Base-by-base conservation (phyloP, 2,888 invertebrate species). In the Torymus texanus region DNA sequence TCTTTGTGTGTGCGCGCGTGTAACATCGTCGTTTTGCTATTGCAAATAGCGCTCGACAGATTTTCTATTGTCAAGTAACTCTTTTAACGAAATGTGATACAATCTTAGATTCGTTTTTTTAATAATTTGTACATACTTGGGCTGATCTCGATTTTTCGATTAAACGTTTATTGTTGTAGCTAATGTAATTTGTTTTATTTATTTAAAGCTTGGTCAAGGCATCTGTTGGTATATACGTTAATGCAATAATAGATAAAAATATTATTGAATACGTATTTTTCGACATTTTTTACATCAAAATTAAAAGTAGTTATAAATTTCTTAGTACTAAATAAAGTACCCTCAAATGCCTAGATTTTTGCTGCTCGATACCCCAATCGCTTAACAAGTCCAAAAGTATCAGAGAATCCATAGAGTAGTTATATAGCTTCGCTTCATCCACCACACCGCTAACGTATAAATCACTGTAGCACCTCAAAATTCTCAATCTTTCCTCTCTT, bases 181-280 rank as follows among this genome's bases (percentile, higher is more conserved):
- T 63, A 76, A 66, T 59, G 62, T 50, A 66, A 59, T 66, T 79
- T 76, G 79, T 79, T 81, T 79, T 59, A 81, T 81, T 81, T 81
- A 81, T 77, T 74, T 59, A 71, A 75, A 67, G 14, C 50, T 72
- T 41, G n/a, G 62, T 75, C 53, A 61, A 73, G 75, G 75, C 75
- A 75, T 21, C 71, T 80, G 58, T 59, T 68, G 50, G 56, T 73
- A 62, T 67, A 24, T 14, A 21, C 2, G 56, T 59, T 10, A 59
- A 11, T 59, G 10, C 0, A 11, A 5, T 21, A 12, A 12, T n/a
- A 59, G 5, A 21, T 29, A 53, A 66, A 50, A 50, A 50, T 16
- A 65, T 62, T 29, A 1, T 29, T 62, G n/a, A 18, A 16, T 29
- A 29, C 29, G 5, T 2, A 29, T 5, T 29, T 29, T 29, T 29